Evolutionary conservation across 2,888 invertebrate genomes (phyloP).

Genomic region (Drosophila birchii): DNA sequence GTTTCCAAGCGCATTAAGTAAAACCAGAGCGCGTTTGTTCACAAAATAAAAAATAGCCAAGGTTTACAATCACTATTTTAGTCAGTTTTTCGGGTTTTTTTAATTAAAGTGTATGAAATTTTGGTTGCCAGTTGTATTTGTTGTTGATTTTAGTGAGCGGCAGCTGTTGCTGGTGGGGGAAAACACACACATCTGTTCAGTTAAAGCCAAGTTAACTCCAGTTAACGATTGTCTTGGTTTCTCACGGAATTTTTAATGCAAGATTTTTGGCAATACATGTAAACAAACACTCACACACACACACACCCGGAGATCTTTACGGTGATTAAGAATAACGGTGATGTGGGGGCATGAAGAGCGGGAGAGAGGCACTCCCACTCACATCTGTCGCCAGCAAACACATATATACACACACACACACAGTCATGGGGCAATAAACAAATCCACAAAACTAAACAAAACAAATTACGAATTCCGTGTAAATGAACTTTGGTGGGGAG

Average conservation of each 20-base stretch:
- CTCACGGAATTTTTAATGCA: slow-evolving; percentile 34
- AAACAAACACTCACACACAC: slow-evolving; percentile 19
- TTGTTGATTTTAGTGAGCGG: slow-evolving; percentile 27
- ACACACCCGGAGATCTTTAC: slow-evolving; percentile 13
- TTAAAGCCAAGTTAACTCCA: slow-evolving; percentile 37
- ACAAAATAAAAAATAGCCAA: slow-evolving; percentile 25
- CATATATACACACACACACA: slow-evolving; percentile 12
- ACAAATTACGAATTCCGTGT: slow-evolving; percentile 74
- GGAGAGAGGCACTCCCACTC: slow-evolving; percentile 12
- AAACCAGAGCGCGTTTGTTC: slow-evolving; percentile 9
- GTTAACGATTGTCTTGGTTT: slow-evolving; percentile 38
- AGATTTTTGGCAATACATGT: slow-evolving; percentile 36
- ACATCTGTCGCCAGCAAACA: slow-evolving; percentile 27
- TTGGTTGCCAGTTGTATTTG: slow-evolving; percentile 8
- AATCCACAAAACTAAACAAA: slow-evolving; percentile 71
- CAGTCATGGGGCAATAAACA: slow-evolving; percentile 63
- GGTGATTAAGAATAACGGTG: slow-evolving; percentile 22
- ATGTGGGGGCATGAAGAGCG: slow-evolving; percentile 4
- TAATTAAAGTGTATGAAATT: slow-evolving; percentile 29
- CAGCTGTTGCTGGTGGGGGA: slow-evolving; percentile 27
- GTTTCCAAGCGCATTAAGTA: slow-evolving; percentile 12
- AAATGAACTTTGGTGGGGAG: slow-evolving; percentile 66
- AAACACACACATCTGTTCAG: slow-evolving; percentile 51
- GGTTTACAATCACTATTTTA: slow-evolving; percentile 31
- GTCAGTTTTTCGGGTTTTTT: slow-evolving; percentile 3